A percentile compares a stretch with the other conserved stretches of the same genome.
Evolutionary conservation across 2,113 vertebrate genomes (phyloP).

Genomic region (Antigone vipio): DNA sequence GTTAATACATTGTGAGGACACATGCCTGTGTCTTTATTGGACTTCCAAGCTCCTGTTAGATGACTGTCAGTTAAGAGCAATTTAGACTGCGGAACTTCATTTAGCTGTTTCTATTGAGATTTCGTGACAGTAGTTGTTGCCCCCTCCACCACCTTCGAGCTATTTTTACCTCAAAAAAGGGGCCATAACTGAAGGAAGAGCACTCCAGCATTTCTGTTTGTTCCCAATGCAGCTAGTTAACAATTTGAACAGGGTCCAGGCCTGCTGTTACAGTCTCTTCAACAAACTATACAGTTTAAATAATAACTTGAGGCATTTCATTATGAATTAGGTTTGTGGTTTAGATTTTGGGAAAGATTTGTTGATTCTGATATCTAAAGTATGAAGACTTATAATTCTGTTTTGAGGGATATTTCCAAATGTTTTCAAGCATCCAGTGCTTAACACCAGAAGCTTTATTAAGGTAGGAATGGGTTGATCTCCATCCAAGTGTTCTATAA

Average conservation of each 20-base stretch:
- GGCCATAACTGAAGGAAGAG: rapidly evolving
- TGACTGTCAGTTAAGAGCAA: background rate
- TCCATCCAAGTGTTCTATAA: background rate
- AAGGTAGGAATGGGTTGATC: background rate
- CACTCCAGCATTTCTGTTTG: background rate
- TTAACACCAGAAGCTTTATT: background rate
- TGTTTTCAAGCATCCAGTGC: background rate
- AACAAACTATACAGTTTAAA: background rate
- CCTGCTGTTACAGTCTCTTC: background rate
- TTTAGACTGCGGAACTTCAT: background rate
- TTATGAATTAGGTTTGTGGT: background rate
- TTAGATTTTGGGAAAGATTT: background rate
- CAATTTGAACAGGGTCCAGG: background rate
- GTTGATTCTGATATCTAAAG: background rate
- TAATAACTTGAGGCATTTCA: background rate
- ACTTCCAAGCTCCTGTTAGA: background rate
- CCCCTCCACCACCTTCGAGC: background rate
- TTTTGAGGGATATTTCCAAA: background rate
- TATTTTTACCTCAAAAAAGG: background rate
- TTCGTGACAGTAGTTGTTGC: background rate
- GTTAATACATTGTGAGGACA: background rate
- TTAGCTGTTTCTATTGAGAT: background rate
- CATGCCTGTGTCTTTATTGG: background rate
- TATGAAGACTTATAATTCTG: background rate
- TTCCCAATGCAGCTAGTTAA: background rate